These are phyloP conservation scores for Holothuria glaberrima DNA, from an alignment of 35 echinoderm and acorn worm species.

Conservation along the genomic window DNA sequence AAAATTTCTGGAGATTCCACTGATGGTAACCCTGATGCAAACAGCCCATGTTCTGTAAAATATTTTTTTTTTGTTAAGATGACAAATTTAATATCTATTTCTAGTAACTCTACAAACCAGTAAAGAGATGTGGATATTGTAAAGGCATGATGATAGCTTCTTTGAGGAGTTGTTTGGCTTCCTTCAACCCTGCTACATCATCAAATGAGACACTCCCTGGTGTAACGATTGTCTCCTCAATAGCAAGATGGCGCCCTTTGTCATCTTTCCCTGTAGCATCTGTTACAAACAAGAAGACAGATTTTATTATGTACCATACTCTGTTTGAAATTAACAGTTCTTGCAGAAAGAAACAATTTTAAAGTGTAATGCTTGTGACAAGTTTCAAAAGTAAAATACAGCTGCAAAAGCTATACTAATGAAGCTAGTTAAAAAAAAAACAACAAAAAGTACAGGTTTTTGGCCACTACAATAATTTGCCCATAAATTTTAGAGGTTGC, in stretches of 20 bases:
- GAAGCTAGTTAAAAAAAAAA: too few relatives aligned
- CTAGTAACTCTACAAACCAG: constrained; percentile 52
- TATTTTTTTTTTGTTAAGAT: background rate
- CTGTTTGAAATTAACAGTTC: background rate
- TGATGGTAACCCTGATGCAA: too few relatives aligned
- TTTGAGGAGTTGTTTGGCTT: constrained; percentile 85
- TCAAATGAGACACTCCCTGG: constrained; percentile 72
- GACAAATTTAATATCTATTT: too few relatives aligned
- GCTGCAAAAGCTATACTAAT: too few relatives aligned
- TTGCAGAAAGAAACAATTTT: too few relatives aligned
- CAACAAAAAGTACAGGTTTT: too few relatives aligned
- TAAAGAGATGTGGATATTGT: constrained; percentile 90
- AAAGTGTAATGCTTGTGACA: too few relatives aligned
- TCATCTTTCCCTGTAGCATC: background rate
- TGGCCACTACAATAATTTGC: too few relatives aligned
- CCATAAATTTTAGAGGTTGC: too few relatives aligned
- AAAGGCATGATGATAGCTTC: constrained; percentile 94
- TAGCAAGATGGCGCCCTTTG: constrained; percentile 41
- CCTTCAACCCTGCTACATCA: constrained; percentile 80
- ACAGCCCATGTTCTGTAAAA: background rate
- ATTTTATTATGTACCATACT: background rate
- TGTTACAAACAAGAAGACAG: background rate
- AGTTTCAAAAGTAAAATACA: too few relatives aligned
- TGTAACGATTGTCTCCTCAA: constrained; percentile 92
- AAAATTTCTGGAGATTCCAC: too few relatives aligned